Percentiles rank a stretch among this genome's conserved stretches.
Conservation (phyloP, 2,113 vertebrate genomes). For the Toxotes jaculatrix region DNA sequence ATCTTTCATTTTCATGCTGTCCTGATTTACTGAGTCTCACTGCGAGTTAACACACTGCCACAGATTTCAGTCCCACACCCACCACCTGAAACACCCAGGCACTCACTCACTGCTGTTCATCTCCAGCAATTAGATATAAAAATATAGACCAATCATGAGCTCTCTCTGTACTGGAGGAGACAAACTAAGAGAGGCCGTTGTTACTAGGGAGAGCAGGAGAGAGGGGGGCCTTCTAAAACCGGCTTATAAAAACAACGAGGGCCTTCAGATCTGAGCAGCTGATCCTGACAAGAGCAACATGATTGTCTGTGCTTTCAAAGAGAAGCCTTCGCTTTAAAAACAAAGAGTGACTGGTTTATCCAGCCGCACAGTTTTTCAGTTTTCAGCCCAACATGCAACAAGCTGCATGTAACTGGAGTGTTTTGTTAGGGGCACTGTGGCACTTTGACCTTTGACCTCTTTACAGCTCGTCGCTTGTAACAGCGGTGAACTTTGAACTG, state of each 20-base stretch:
- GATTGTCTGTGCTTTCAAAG: not conserved
- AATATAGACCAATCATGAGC: conserved; percentile 84
- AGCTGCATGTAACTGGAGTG: not conserved
- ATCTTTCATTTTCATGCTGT: conserved; percentile 30
- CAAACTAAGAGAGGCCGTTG: conserved; percentile 69
- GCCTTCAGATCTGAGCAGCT: conserved; percentile 61
- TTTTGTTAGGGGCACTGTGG: not conserved
- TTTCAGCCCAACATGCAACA: not conserved
- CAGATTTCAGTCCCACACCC: conserved; percentile 71
- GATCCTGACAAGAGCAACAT: conserved; percentile 46
- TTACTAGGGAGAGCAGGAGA: conserved; percentile 80
- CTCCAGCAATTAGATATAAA: conserved; percentile 84
- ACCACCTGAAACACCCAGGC: conserved; percentile 74
- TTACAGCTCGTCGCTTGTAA: conserved; percentile 18
- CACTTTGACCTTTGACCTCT: conserved; percentile 41
- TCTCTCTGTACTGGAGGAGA: conserved; percentile 61
- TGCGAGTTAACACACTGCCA: conserved; percentile 65
- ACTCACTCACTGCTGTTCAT: conserved; percentile 76
- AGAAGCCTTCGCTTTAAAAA: not conserved
- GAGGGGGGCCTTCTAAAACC: conserved; percentile 49
- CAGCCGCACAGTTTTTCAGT: too few relatives aligned
- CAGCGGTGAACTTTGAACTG: conserved; percentile 14
- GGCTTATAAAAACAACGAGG: conserved; percentile 61
- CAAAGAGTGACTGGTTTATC: not conserved
- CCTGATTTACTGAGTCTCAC: conserved; percentile 54